Percentiles rank a stretch among this genome's conserved stretches.
phyloP scores from a whole-genome alignment of 2,888 invertebrate genomes.

The Cryptophagus acutangulus region DNA sequence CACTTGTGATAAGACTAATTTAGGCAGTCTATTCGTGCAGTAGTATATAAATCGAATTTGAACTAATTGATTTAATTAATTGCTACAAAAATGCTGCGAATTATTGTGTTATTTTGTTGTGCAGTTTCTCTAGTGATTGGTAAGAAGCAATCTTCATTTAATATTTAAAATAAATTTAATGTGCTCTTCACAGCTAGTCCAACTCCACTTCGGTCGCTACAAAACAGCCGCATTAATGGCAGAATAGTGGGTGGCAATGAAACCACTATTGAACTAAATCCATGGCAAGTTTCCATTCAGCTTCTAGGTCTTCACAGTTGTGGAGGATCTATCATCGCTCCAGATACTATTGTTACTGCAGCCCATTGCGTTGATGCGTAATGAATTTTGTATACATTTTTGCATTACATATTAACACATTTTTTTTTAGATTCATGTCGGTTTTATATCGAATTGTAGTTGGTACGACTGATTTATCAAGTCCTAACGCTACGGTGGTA shows the following conservation, averaged over 20 bases:
- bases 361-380: conserved; percentile 27
- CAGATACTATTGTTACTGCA: conserved; percentile 27
- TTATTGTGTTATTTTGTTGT: too few species aligned
- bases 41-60: too few species aligned
- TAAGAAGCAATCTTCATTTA: too few species aligned
- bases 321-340: conserved; percentile 30
- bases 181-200: not conserved
- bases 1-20: too few species aligned
- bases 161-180: not conserved
- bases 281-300: conserved; percentile 29
- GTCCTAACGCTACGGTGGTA: not conserved
- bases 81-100: too few species aligned
- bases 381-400: not conserved
- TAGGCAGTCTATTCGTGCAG: too few species aligned
- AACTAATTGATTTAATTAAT: too few species aligned
- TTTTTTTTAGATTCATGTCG: conserved; percentile 2
- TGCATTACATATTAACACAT: not conserved
- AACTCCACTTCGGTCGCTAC: not conserved
- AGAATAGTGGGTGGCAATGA: conserved; percentile 31
- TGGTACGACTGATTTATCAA: conserved; percentile 2
- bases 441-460: not conserved
- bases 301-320: conserved; percentile 23
- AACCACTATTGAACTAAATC: conserved; percentile 24
- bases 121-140: too few species aligned
- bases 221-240: not conserved